phyloP scores from a whole-genome alignment of 2,888 invertebrate species.

The Leucophenga montana region DNA sequence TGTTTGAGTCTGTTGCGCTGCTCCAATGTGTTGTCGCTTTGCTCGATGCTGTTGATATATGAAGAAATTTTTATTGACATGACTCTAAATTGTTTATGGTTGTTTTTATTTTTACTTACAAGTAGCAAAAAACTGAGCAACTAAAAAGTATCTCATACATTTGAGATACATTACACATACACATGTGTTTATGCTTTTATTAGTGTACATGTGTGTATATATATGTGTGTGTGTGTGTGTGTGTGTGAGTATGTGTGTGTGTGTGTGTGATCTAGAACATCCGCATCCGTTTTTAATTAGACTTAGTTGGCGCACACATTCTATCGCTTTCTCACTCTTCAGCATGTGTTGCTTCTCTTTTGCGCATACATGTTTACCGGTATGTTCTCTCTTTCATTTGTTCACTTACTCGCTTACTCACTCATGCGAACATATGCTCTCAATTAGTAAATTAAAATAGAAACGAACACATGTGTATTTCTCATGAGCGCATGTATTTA shows the following conservation, averaged over 20 bases:
- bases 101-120: too few relatives aligned
- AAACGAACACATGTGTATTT: conserved; percentile 41
- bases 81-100: not conserved
- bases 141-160: conserved; percentile 6
- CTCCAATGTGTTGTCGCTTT: conserved; percentile 37
- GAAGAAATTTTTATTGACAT: conserved; percentile 22
- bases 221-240: conserved; percentile 28
- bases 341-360: not conserved
- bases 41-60: conserved; percentile 45
- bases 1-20: conserved; percentile 42
- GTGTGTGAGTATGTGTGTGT: too few relatives aligned
- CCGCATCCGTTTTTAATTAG: conserved; percentile 42
- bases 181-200: not conserved
- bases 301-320: not conserved
- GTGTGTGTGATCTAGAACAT: conserved; percentile 42
- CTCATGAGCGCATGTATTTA: conserved; percentile 20
- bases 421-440: conserved; percentile 47
- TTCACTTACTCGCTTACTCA: conserved; percentile 19
- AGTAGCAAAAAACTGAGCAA: not conserved
- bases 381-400: conserved; percentile 20
- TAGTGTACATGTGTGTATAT: not conserved
- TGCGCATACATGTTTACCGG: conserved; percentile 38
- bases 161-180: conserved; percentile 9
- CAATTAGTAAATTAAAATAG: conserved; percentile 61
- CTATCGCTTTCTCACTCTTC: not conserved